phyloP scores from a whole-genome alignment of 2,113 vertebrate genomes.

The Amia ocellicauda region DNA sequence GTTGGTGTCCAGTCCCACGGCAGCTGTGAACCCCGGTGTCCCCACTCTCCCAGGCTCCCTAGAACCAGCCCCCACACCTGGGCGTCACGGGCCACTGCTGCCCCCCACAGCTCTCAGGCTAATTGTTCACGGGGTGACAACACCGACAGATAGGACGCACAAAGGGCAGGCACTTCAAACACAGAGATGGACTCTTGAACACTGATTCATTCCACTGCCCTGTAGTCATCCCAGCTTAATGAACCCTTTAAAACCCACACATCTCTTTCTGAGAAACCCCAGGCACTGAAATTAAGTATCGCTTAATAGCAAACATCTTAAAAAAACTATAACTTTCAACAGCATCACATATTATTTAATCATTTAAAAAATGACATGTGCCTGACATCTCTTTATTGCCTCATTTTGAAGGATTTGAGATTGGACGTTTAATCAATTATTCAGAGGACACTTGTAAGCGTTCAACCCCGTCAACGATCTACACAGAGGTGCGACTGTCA shows the following conservation, averaged over 20 bases:
- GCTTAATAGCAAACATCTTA: too few relatives aligned
- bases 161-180: conserved; percentile 17
- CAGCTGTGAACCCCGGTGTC: neutral
- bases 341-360: too few relatives aligned
- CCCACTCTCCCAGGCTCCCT: neutral
- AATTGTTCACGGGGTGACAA: neutral
- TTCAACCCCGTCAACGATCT: too few relatives aligned
- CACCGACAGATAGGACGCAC: neutral
- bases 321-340: too few relatives aligned
- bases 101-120: neutral
- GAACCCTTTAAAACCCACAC: neutral
- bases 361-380: too few relatives aligned
- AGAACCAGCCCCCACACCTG: neutral
- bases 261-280: neutral
- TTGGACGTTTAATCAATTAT: too few relatives aligned
- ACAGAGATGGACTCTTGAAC: neutral
- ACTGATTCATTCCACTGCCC: neutral
- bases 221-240: neutral
- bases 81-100: neutral
- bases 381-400: too few relatives aligned
- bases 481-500: too few relatives aligned
- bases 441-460: too few relatives aligned
- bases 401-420: too few relatives aligned
- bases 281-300: too few relatives aligned
- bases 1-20: neutral